Percentiles rank a stretch among this genome's conserved stretches.
phyloP scores from a whole-genome alignment of 1,140 invertebrate species.

The Drosophila sp. region DNA sequence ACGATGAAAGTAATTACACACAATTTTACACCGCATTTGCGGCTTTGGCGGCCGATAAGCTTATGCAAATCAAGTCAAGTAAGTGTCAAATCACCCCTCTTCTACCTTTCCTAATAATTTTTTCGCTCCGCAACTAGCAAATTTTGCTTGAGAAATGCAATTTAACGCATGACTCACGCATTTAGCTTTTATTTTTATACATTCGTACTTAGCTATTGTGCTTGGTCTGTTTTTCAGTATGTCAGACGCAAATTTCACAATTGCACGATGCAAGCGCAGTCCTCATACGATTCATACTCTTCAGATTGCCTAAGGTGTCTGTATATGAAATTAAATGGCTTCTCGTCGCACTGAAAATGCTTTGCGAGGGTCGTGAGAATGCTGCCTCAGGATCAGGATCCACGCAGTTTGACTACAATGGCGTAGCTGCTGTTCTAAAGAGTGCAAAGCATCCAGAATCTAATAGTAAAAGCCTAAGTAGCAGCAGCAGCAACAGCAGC shows the following conservation, averaged over 20 bases:
- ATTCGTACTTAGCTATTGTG: constrained; percentile 13
- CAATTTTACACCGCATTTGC: constrained; percentile 92
- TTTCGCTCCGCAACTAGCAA: constrained; percentile 30
- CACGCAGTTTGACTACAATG: constrained; percentile 72
- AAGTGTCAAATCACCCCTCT: constrained; percentile 84
- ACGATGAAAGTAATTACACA: constrained; percentile 90
- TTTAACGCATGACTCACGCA: constrained; percentile 26
- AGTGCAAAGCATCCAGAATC: constrained; percentile 75
- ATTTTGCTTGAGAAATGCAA: constrained; percentile 45
- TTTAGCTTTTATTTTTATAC: constrained; percentile 10
- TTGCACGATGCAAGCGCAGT: constrained; percentile 77
- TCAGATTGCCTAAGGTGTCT: constrained; percentile 70
- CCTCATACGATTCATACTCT: constrained; percentile 79
- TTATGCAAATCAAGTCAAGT: constrained; percentile 89
- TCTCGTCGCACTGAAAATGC: constrained; percentile 75
- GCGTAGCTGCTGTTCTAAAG: constrained; percentile 68
- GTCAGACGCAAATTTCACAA: constrained; percentile 87
- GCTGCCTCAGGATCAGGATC: constrained; percentile 19
- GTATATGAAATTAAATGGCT: constrained; percentile 80
- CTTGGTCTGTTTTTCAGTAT: constrained; percentile 85
- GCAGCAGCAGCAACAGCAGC: constrained; percentile 66
- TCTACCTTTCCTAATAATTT: constrained; percentile 20
- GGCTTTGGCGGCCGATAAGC: constrained; percentile 90
- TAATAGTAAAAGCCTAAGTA: constrained; percentile 63
- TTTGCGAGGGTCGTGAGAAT: constrained; percentile 71